A percentile compares a stretch with the other conserved stretches of the same genome.
These are phyloP conservation scores for Drosophila miranda DNA, from an alignment of 1,140 invertebrate species.

Conservation along the genomic window DNA sequence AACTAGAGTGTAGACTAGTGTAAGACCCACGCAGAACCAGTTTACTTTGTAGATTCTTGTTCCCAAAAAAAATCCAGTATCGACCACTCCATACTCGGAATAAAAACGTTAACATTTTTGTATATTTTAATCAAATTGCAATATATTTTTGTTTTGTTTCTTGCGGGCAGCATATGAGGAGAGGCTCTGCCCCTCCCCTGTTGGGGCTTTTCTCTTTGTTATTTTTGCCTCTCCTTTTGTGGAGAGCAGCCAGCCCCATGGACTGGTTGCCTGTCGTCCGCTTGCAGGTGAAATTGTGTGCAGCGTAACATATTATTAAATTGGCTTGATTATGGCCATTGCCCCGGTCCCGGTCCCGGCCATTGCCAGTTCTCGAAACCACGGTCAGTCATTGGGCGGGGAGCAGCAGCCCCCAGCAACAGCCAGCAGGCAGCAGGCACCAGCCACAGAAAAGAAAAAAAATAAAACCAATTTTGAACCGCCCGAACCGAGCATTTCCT, in stretches of 20 bases:
- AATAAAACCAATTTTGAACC: conserved; percentile 59
- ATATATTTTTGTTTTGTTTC: conserved; percentile 18
- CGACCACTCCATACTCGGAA: too few species aligned
- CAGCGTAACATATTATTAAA: conserved; percentile 78
- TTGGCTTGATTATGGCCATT: conserved; percentile 74
- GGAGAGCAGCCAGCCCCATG: not conserved
- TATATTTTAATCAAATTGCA: conserved; percentile 35
- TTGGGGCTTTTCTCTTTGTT: not conserved
- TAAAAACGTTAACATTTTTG: too few species aligned
- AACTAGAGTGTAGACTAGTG: too few species aligned
- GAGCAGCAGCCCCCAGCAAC: conserved; percentile 26
- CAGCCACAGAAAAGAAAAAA: conserved; percentile 3
- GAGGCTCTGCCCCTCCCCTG: not conserved
- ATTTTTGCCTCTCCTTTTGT: conserved; percentile 5
- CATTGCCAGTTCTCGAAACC: conserved; percentile 39
- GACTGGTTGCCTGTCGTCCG: conserved; percentile 23
- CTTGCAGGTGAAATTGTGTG: conserved; percentile 77
- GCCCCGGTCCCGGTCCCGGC: not conserved
- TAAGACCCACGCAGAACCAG: too few species aligned
- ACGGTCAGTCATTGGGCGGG: conserved; percentile 26
- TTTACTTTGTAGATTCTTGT: too few species aligned
- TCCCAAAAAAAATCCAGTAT: too few species aligned
- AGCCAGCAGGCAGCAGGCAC: not conserved
- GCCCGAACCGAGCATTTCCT: conserved; percentile 67
- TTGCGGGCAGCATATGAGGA: conserved; percentile 19